phyloP scores from a whole-genome alignment of 2,888 invertebrate genomes.

The Syritta pipiens region DNA sequence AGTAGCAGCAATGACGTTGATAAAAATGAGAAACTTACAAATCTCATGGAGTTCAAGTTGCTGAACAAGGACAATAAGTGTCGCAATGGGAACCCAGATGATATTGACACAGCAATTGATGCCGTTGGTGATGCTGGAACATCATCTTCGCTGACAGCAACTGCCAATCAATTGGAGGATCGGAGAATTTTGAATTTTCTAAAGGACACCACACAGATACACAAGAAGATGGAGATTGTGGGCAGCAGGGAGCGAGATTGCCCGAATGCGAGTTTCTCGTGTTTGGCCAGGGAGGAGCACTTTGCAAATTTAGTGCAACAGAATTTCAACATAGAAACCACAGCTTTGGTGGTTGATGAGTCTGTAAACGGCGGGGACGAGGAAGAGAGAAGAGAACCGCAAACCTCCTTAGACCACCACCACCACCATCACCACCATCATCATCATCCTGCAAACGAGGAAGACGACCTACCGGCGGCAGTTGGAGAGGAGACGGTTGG shows the following conservation, averaged over 20 bases:
- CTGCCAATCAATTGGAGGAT: constrained; percentile 77
- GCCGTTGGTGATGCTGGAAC: constrained; percentile 73
- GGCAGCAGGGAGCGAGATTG: constrained; percentile 75
- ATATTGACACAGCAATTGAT: constrained; percentile 71
- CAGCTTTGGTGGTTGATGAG: constrained; percentile 41
- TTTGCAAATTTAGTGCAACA: constrained; percentile 80
- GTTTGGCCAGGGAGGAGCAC: constrained; percentile 79
- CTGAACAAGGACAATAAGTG: constrained; percentile 76
- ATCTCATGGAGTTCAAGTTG: constrained; percentile 74
- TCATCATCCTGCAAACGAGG: constrained; percentile 7
- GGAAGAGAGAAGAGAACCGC: neutral
- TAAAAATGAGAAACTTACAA: constrained; percentile 75
- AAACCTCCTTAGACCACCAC: neutral
- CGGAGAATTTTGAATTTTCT: constrained; percentile 79
- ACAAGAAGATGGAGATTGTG: constrained; percentile 78
- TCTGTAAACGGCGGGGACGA: constrained; percentile 19
- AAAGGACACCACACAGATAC: constrained; percentile 79
- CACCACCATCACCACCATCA: neutral
- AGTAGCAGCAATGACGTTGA: constrained; percentile 63
- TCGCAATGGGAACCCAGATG: constrained; percentile 74
- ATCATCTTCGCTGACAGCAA: constrained; percentile 47
- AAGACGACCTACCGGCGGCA: constrained; percentile 71
- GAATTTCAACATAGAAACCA: constrained; percentile 76
- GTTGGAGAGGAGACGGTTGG: constrained; percentile 74
- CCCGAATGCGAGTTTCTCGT: constrained; percentile 79